Evolutionary conservation across 2,113 vertebrate genomes (phyloP).

Genomic region (Nothocercus nigrocapillus): DNA sequence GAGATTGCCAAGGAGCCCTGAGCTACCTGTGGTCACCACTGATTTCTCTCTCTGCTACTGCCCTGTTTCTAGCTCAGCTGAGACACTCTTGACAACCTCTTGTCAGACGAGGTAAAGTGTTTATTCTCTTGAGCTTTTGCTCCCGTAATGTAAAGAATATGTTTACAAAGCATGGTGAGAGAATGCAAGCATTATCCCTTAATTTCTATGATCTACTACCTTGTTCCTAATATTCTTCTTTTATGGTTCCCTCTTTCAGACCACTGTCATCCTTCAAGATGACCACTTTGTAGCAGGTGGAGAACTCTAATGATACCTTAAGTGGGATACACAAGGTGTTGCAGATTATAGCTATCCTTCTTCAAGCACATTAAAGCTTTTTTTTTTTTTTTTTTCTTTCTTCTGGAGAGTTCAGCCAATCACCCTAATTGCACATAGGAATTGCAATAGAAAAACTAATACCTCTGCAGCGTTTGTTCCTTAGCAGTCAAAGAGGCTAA

Average conservation of each 20-base stretch:
- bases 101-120: neutral
- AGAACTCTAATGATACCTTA: neutral
- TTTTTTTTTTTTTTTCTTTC: too few relatives aligned
- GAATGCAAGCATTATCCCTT: neutral
- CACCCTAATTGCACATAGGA: rapidly evolving
- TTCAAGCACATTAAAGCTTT: rapidly evolving
- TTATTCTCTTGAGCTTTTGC: neutral
- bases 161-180: neutral
- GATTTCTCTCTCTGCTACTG: neutral
- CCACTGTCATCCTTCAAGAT: neutral
- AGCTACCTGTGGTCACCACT: neutral
- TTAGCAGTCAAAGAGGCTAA: neutral
- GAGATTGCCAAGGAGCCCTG: too few relatives aligned
- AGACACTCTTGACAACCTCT: neutral
- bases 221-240: neutral
- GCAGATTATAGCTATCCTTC: neutral
- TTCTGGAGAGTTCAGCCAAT: neutral
- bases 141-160: neutral
- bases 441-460: neutral
- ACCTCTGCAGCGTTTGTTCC: neutral
- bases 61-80: neutral
- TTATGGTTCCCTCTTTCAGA: neutral
- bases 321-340: neutral
- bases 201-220: neutral
- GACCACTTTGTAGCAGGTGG: neutral